Evolutionary conservation across 1,140 invertebrate genomes (phyloP).

Genomic region (Scylla paramamosain): DNA sequence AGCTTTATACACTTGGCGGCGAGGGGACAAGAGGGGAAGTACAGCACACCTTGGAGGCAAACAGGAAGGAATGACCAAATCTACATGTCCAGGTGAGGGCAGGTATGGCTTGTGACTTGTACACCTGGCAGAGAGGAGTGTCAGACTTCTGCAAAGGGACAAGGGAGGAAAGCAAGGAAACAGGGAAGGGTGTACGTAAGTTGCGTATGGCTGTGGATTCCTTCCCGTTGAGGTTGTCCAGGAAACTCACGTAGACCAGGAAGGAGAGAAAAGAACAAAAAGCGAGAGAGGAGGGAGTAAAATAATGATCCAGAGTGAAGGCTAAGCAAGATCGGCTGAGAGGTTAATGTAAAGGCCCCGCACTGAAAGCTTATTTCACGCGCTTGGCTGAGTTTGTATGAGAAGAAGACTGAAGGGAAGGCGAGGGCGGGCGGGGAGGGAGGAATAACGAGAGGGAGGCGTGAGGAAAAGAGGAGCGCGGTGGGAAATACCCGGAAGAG

Average conservation of each 20-base stretch:
- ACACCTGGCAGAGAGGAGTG: not conserved
- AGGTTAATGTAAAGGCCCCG: not conserved
- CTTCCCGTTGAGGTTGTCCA: not conserved
- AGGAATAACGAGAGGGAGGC: not conserved
- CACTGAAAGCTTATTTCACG: slow-evolving; percentile 13
- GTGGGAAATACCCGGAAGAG: not conserved
- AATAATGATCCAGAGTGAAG: not conserved
- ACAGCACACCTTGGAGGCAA: not conserved
- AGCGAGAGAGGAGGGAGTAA: not conserved
- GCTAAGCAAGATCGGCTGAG: not conserved
- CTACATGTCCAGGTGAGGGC: not conserved
- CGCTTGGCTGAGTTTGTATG: slow-evolving; percentile 18
- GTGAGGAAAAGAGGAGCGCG: not conserved
- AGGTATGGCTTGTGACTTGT: not conserved
- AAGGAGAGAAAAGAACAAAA: not conserved
- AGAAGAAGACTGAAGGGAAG: not conserved
- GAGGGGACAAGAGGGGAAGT: not conserved
- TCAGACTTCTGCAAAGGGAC: not conserved
- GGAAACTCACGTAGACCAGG: not conserved
- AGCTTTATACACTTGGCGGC: not conserved
- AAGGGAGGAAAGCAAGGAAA: not conserved
- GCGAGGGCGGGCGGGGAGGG: not conserved
- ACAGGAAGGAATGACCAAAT: slow-evolving; percentile 21
- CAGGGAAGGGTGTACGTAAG: not conserved
- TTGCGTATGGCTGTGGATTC: not conserved